Conservation (phyloP, 1,140 invertebrate genomes). For the Lineus longissimus region DNA sequence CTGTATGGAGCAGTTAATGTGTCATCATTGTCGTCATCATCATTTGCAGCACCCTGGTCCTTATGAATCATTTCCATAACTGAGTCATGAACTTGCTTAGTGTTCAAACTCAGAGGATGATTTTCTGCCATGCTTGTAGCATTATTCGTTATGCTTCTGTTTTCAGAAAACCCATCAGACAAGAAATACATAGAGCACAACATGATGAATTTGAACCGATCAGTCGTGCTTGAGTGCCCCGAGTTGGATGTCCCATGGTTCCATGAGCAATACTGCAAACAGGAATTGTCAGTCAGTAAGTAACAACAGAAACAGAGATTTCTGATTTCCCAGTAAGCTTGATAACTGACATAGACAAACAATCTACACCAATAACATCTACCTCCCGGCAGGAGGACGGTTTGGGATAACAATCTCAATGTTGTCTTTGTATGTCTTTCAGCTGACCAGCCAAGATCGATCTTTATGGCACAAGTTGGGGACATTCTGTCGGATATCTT, state of each 20-base stretch:
- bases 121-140: no score
- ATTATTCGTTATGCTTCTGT: not conserved
- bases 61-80: no score
- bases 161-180: not conserved
- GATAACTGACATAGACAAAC: no score
- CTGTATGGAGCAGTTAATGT: no score
- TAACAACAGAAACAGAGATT: not conserved
- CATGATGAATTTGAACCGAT: constrained; percentile 25
- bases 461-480: constrained; percentile 9
- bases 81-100: no score
- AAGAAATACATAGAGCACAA: constrained; percentile 10
- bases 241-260: constrained; percentile 30
- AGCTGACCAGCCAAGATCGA: not conserved
- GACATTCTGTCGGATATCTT: constrained; percentile 8
- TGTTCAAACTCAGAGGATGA: no score
- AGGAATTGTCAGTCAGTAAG: not conserved
- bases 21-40: no score
- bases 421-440: not conserved
- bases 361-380: no score
- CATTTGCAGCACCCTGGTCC: no score
- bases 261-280: constrained; percentile 23
- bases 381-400: no score
- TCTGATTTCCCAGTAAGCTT: no score
- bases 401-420: not conserved
- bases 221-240: constrained; percentile 25